Base-by-base conservation (phyloP, 2,888 invertebrate genomes). In the Neocrepidodera transversa region DNA sequence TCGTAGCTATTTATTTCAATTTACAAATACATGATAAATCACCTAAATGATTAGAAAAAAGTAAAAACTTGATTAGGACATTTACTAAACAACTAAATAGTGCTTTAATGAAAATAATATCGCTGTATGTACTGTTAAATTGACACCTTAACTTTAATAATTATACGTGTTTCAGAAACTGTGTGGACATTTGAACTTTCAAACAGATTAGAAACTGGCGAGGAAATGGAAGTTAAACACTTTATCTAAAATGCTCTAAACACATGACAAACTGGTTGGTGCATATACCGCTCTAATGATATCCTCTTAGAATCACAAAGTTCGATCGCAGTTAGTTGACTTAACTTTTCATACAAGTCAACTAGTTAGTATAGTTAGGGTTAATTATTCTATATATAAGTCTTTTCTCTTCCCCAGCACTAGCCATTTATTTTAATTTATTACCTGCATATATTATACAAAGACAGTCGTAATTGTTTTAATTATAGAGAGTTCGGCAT, bases 211-310 rank as follows among this genome's bases (percentile, higher is more conserved):
- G 42, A 42, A 42, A 42, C 42, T 42, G 23, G 42, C 42, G 18
- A n/a, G 42, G 42, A 42, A 42, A 23, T 20, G 42, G 42, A 42
- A 42, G 42, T 42, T 42, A 26, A 45, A 45, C 45, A 28, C 26
- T 45, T 45, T 45, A 45, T 45, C 45, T 45, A 45, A 38, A 38
- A 26, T 45, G 45, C 26, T 45, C 26, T 45, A 45, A 42, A 45
- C 45, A 45, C 11, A 45, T 45, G 45, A 45, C 45, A 45, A 45
- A 45, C 10, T 45, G 45, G 45, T 45, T 45, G 45, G 45, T 45
- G 45, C 26, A 45, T 45, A 45, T 45, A 14, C 45, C 13, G 7
- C 45, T 45, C 26, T 28, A 45, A 45, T 45, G 28, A 26, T 45
- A 45, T 23, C 45, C 45, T 45, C 26, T 16, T 45, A 14, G 23